A percentile compares a stretch with the other conserved stretches of the same genome.
phyloP scores from a whole-genome alignment of 1,140 invertebrate species.

The Brachionus asplanchnoidis region DNA sequence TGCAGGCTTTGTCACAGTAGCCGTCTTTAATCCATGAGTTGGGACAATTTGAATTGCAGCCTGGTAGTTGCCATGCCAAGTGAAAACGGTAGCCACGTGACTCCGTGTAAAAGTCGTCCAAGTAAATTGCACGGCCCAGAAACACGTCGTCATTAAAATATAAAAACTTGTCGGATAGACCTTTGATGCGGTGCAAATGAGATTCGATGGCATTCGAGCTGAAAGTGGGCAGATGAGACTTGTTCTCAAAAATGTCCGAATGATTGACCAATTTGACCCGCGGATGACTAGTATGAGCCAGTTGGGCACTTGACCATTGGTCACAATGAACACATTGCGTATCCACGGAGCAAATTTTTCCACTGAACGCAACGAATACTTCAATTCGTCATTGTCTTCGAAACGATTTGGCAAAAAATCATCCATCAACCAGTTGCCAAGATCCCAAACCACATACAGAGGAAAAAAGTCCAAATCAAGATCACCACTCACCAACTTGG shows the following conservation, averaged over 20 bases:
- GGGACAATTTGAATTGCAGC: constrained; percentile 70
- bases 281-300: constrained; percentile 74
- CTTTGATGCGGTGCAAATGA: constrained; percentile 66
- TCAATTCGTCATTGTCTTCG: constrained; percentile 61
- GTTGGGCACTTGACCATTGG: constrained; percentile 77
- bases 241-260: constrained; percentile 66
- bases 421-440: neutral
- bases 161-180: constrained; percentile 70
- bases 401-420: neutral
- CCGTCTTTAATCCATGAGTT: constrained; percentile 74
- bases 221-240: constrained; percentile 71
- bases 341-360: constrained; percentile 77
- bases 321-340: constrained; percentile 73
- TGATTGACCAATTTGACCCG: constrained; percentile 66
- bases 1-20: constrained; percentile 72
- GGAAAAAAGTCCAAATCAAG: neutral
- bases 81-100: constrained; percentile 70
- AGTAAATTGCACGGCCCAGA: constrained; percentile 68
- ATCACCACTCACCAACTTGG: neutral
- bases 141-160: constrained; percentile 82
- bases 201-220: constrained; percentile 62
- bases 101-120: constrained; percentile 71
- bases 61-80: constrained; percentile 72
- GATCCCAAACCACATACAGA: neutral
- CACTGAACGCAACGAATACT: constrained; percentile 71